A percentile compares a stretch with the other conserved stretches of the same genome.
phyloP scores from a whole-genome alignment of 2,797 vertebrate species.

The Notolabrus celidotus region DNA sequence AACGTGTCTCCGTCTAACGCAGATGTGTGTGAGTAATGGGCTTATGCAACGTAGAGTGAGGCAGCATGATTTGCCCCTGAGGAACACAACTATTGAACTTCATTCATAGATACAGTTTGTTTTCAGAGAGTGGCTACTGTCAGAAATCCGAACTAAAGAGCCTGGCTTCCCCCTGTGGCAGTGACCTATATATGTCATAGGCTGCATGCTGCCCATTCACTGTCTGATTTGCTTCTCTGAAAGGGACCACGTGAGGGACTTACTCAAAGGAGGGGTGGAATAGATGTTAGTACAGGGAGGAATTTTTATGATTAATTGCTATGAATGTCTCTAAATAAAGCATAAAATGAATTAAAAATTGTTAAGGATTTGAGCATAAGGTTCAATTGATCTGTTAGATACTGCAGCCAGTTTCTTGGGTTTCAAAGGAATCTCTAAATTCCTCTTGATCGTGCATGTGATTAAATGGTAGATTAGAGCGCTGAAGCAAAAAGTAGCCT shows the following conservation, averaged over 20 bases:
- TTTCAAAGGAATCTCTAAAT: neutral
- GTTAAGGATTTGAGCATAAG: conserved; percentile 16
- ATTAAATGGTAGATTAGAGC: neutral
- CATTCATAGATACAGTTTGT: conserved; percentile 42
- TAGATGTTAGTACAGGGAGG: neutral
- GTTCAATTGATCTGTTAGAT: neutral
- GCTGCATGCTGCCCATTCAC: conserved; percentile 21
- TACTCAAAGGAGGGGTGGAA: neutral
- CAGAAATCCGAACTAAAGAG: conserved; percentile 33
- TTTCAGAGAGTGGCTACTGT: conserved; percentile 32
- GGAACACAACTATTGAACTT: conserved; percentile 41
- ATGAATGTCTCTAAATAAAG: conserved; percentile 19
- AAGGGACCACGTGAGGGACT: conserved; percentile 19
- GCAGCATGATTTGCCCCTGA: conserved; percentile 46
- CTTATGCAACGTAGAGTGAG: conserved; percentile 69
- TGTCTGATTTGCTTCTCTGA: conserved; percentile 33
- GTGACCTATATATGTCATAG: conserved; percentile 66
- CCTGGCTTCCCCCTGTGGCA: conserved; percentile 15
- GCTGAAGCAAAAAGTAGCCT: neutral
- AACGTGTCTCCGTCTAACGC: conserved; percentile 51
- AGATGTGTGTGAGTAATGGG: conserved; percentile 69
- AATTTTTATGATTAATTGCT: conserved; percentile 24
- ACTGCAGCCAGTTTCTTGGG: conserved; percentile 7
- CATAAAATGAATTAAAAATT: conserved; percentile 13
- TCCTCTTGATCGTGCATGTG: neutral